A percentile compares a stretch with the other conserved stretches of the same genome.
Conservation (phyloP, 2,888 invertebrate genomes). For the Thecocarcelia acutangulata region DNA sequence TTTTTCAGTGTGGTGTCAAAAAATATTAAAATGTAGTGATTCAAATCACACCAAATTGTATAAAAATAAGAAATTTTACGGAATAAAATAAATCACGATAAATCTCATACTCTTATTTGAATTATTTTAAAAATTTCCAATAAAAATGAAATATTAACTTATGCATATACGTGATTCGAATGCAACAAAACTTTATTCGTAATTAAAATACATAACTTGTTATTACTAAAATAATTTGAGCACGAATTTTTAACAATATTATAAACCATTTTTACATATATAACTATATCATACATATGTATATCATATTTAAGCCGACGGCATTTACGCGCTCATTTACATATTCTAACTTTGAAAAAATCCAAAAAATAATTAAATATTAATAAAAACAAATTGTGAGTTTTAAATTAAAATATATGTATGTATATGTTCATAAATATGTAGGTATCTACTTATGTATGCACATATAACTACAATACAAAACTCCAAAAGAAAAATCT, state of each 20-base stretch:
- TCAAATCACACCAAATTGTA: too few species aligned
- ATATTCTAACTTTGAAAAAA: background rate
- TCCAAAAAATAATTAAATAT: conserved; percentile 12
- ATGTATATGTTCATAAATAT: background rate
- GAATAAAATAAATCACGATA: too few species aligned
- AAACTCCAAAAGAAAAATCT: background rate
- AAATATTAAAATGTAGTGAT: too few species aligned
- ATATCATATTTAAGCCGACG: conserved; percentile 33
- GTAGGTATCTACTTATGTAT: background rate
- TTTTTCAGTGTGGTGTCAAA: too few species aligned
- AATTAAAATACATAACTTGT: too few species aligned
- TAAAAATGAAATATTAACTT: too few species aligned
- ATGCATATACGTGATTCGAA: too few species aligned
- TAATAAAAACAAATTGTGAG: background rate
- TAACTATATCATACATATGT: background rate
- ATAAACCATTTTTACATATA: background rate
- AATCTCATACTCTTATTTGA: too few species aligned
- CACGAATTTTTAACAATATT: conserved; percentile 11
- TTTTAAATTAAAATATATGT: too few species aligned
- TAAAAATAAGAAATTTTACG: too few species aligned
- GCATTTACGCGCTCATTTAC: background rate
- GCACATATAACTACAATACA: background rate
- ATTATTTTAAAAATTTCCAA: too few species aligned
- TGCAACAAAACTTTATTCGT: too few species aligned
- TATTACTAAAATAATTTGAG: background rate